A percentile compares a stretch with the other conserved stretches of the same genome.
Evolutionary conservation across 2,888 invertebrate species (phyloP).

Genomic region (Marasmarcha lunaedactyla): DNA sequence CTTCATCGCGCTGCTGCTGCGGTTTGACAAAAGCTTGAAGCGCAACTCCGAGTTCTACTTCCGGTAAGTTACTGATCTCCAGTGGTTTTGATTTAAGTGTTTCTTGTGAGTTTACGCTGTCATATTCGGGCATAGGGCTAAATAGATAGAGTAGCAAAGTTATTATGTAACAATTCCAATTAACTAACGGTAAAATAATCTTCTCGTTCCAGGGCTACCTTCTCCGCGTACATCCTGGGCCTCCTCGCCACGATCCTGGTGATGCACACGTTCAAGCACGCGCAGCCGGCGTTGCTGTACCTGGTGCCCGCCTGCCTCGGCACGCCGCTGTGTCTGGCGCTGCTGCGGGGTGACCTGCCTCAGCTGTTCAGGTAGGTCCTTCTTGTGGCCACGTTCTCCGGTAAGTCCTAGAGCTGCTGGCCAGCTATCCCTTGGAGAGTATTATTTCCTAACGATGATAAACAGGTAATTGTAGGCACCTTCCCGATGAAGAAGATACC

Average conservation of each 20-base stretch:
- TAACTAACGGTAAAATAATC: too few relatives aligned
- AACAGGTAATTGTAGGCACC: too few relatives aligned
- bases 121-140: too few relatives aligned
- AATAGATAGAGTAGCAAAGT: too few relatives aligned
- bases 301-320: constrained; percentile 96
- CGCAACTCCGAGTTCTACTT: constrained; percentile 88
- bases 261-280: constrained; percentile 98
- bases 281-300: constrained; percentile 97
- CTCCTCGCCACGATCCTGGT: constrained; percentile 94
- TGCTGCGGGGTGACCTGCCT: constrained; percentile 90
- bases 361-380: constrained; percentile 91
- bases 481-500: too few relatives aligned
- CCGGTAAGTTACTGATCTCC: too few relatives aligned
- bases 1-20: constrained; percentile 94
- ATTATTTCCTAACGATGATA: too few relatives aligned
- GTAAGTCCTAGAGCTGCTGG: too few relatives aligned
- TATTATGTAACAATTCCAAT: too few relatives aligned
- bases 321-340: constrained; percentile 88
- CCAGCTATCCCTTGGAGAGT: not conserved
- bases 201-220: constrained; percentile 73
- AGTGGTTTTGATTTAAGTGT: not conserved
- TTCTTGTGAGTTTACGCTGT: not conserved
- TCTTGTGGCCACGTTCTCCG: not conserved
- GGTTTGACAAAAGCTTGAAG: constrained; percentile 93
- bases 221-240: constrained; percentile 93